A percentile compares a stretch with the other conserved stretches of the same genome.
Conservation (phyloP, 2,888 invertebrate genomes). For the Morpho helenor region DNA sequence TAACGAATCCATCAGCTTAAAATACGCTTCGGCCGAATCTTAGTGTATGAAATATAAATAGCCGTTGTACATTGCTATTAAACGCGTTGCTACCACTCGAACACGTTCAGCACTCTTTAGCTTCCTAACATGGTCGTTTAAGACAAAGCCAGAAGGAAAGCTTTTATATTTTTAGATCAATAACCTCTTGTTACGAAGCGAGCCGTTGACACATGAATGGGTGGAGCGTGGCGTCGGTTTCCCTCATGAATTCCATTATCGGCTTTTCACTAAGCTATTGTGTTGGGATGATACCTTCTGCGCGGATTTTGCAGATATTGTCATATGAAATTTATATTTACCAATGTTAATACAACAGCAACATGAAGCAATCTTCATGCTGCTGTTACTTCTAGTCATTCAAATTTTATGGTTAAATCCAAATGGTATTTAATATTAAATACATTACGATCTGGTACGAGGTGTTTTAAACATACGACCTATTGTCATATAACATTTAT, state of each 20-base stretch:
- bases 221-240: slow-evolving; percentile 48
- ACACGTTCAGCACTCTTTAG: slow-evolving; percentile 52
- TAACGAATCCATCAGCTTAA: slow-evolving; percentile 1
- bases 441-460: no score
- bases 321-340: slow-evolving; percentile 6
- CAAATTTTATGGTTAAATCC: no score
- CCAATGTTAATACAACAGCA: no score
- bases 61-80: slow-evolving; percentile 39
- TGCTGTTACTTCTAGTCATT: no score
- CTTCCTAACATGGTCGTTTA: slow-evolving; percentile 42
- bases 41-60: background rate
- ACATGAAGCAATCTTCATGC: no score
- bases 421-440: no score
- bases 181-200: slow-evolving; percentile 45
- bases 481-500: no score
- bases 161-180: slow-evolving; percentile 51
- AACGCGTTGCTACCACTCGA: slow-evolving; percentile 49
- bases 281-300: slow-evolving; percentile 22
- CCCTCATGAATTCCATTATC: slow-evolving; percentile 49
- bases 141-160: slow-evolving; percentile 62
- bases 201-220: slow-evolving; percentile 58
- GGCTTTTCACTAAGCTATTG: slow-evolving; percentile 32
- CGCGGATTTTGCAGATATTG: slow-evolving; percentile 9
- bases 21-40: slow-evolving; percentile 2
- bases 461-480: no score